Conservation (phyloP, 2,888 invertebrate species). For the Cryptosula pallasiana region DNA sequence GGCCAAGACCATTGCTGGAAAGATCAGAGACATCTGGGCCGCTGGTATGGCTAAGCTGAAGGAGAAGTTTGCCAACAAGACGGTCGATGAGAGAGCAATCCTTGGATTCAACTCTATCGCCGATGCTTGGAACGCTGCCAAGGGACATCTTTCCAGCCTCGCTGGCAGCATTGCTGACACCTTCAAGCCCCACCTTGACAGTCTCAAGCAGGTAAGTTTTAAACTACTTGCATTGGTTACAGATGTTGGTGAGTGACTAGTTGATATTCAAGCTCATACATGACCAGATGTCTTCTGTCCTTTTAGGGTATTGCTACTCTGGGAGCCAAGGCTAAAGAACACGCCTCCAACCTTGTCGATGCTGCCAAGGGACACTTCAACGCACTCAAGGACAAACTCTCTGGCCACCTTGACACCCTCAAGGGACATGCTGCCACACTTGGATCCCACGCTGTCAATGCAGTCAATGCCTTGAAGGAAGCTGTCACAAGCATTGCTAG, state of each 20-base stretch:
- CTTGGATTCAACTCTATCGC: conserved; percentile 14
- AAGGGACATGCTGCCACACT: conserved; percentile 7
- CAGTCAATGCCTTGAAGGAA: neutral
- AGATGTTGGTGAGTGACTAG: no score
- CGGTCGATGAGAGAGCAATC: conserved; percentile 20
- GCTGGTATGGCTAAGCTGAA: conserved; percentile 15
- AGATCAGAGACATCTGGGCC: neutral
- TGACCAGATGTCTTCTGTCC: no score
- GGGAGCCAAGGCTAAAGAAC: neutral
- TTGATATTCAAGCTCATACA: no score
- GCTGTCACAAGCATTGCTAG: conserved; percentile 11
- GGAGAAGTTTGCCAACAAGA: conserved; percentile 18
- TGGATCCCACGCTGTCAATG: conserved; percentile 10
- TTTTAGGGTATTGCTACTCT: conserved; percentile 4
- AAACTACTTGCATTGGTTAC: neutral
- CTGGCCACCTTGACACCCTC: conserved; percentile 3
- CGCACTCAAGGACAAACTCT: conserved; percentile 6
- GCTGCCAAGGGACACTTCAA: conserved; percentile 8
- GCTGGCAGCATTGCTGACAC: conserved; percentile 1
- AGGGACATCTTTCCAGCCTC: neutral
- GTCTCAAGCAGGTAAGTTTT: neutral
- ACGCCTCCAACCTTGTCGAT: conserved; percentile 2
- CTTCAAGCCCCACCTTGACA: conserved; percentile 7
- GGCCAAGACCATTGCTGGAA: neutral
- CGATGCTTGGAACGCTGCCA: neutral